Conservation (phyloP, 1,140 invertebrate species). For the Sitophilus oryzae region DNA sequence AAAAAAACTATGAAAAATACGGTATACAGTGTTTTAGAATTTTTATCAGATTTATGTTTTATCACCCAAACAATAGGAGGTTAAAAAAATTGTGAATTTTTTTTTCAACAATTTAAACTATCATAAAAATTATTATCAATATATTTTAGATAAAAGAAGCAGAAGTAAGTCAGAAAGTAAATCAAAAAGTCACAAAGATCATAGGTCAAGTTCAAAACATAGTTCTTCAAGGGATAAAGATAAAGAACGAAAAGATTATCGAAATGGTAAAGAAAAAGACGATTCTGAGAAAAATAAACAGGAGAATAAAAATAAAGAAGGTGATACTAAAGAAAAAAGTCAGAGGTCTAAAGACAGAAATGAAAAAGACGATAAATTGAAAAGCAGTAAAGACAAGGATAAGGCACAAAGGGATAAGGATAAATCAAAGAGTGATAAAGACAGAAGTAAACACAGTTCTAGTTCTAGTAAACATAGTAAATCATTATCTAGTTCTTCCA, state of each 20-base stretch:
- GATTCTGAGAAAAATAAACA: slow-evolving; percentile 24
- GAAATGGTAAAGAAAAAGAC: slow-evolving; percentile 27
- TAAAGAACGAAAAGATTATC: slow-evolving; percentile 30
- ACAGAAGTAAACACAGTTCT: slow-evolving; percentile 16
- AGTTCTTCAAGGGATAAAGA: slow-evolving; percentile 41
- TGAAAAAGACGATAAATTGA: slow-evolving; percentile 21
- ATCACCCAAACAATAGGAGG: slow-evolving; percentile 14
- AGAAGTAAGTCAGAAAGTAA: slow-evolving; percentile 33
- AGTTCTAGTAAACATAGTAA: slow-evolving; percentile 26
- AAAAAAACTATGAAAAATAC: too few species aligned
- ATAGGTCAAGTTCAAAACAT: slow-evolving; percentile 28
- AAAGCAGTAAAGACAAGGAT: slow-evolving; percentile 26
- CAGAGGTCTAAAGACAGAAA: slow-evolving; percentile 36
- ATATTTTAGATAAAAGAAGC: slow-evolving; percentile 35
- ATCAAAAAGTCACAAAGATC: slow-evolving; percentile 44
- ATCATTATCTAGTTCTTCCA: slow-evolving; percentile 4
- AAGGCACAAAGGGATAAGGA: slow-evolving; percentile 26
- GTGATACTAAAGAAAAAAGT: slow-evolving; percentile 34
- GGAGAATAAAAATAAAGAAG: slow-evolving; percentile 36
- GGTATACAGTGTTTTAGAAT: too few species aligned
- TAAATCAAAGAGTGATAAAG: slow-evolving; percentile 29
- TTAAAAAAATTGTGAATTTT: slow-evolving; percentile 1
- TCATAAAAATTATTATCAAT: slow-evolving; percentile 18
- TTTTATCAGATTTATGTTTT: slow-evolving; percentile 42
- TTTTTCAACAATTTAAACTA: background rate